Evolutionary conservation across 1,140 invertebrate species (phyloP), one percentile per base, ranked within the genome.

Genomic region (Bombus confusus): DNA sequence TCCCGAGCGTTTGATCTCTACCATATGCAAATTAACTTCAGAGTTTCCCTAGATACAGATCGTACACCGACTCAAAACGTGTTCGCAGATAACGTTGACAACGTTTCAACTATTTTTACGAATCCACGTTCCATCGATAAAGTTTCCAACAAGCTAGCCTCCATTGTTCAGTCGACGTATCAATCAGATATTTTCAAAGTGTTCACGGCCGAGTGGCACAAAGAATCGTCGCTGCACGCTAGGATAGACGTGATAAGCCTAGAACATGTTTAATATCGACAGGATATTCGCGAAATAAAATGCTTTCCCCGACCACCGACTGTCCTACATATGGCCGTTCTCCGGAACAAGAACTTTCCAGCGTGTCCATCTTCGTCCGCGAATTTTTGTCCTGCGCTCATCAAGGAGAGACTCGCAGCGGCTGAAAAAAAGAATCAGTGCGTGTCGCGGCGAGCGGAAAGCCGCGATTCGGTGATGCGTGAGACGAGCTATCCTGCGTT

Each of bases 271-370:
- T 25, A n/a, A 71, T 22, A 31, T 66, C 12, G n/a, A 41, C 39
- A 25, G 9, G 18, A 47, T 22, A 31, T 31, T 75, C 76, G 31
- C 52, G 62, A 39, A 64, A 73, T 25, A 69, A 86, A 90, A 83
- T 88, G 83, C 88, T 90, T 90, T 90, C 89, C 77, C 88, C 41
- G 47, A 22, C 18, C 47, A 52, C 47, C 18, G 47, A 52, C 47
- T 22, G 47, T 52, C 47, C 47, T 52, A 52, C 47, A 52, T 52
- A 52, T 82, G 71, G 34, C 76, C 79, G 79, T 75, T 89, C 86
- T 78, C 74, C 73, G 83, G 73, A 90, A 88, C 64, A 81, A 28
- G 37, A 62, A 76, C 62, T 73, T 74, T 90, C 83, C 47, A 74
- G 64, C 64, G 77, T 43, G 77, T 90, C 64, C 52, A 64, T 83